Conservation (phyloP, 2,888 invertebrate genomes). For the Diarsia rubi region DNA sequence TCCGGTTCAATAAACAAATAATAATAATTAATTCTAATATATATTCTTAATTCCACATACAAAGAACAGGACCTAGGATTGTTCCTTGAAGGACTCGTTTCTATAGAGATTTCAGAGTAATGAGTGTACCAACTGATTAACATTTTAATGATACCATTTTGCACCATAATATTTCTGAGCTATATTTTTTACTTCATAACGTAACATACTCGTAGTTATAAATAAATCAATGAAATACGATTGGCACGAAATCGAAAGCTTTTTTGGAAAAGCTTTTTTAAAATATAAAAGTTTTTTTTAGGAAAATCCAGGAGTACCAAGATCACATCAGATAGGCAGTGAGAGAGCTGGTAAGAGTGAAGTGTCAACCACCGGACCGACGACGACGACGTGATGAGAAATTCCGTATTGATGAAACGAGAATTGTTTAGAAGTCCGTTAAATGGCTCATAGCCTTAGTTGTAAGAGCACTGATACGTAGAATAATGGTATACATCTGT, state of each 20-base stretch:
- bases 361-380: too few relatives aligned
- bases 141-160: neutral
- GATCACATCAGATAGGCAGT: neutral
- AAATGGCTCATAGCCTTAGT: too few relatives aligned
- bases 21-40: too few relatives aligned
- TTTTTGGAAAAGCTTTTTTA: neutral
- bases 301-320: neutral
- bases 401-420: too few relatives aligned
- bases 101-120: neutral
- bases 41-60: neutral
- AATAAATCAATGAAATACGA: neutral
- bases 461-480: too few relatives aligned
- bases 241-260: neutral
- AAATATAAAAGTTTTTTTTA: neutral
- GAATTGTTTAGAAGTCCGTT: too few relatives aligned
- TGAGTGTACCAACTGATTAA: neutral
- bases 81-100: conserved; percentile 13
- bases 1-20: too few relatives aligned
- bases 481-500: neutral
- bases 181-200: neutral
- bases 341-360: too few relatives aligned
- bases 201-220: neutral
- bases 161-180: neutral
- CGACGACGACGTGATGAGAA: too few relatives aligned
- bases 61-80: conserved; percentile 12